Evolutionary conservation across 1,140 invertebrate species (phyloP).

Genomic region (Zaprionus ghesquierei): DNA sequence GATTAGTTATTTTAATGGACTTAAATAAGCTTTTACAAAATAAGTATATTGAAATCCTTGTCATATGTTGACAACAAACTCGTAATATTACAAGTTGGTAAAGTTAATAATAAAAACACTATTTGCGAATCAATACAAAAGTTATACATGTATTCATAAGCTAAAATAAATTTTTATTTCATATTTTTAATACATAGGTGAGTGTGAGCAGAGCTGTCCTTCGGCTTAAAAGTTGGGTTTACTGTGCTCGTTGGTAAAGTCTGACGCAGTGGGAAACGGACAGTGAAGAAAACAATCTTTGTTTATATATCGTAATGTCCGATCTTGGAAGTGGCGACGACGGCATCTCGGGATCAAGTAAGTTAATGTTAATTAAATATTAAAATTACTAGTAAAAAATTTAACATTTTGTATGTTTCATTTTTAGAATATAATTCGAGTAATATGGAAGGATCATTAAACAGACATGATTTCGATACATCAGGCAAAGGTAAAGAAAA

Average conservation of each 20-base stretch:
- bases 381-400: no score
- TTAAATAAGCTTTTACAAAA: background rate
- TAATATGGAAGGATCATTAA: constrained; percentile 66
- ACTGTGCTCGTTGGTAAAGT: constrained; percentile 8
- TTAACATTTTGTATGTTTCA: constrained; percentile 10
- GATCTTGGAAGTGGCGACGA: constrained; percentile 89
- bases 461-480: constrained; percentile 69
- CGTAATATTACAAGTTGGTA: background rate
- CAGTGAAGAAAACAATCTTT: background rate
- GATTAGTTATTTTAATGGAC: background rate
- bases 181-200: no score
- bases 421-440: constrained; percentile 72
- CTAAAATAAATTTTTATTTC: no score
- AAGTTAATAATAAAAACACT: background rate
- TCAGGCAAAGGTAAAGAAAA: constrained; percentile 58
- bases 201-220: constrained; percentile 10
- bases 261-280: background rate
- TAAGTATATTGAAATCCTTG: background rate
- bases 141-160: background rate
- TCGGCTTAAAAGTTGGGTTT: constrained; percentile 6
- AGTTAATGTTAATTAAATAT: no score
- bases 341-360: constrained; percentile 88
- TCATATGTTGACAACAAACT: no score
- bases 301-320: constrained; percentile 84
- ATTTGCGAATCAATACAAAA: background rate